A percentile compares a stretch with the other conserved stretches of the same genome.
These are phyloP conservation scores for Bombylius discolor DNA, from an alignment of 2,888 invertebrate genomes.

Conservation along the genomic window DNA sequence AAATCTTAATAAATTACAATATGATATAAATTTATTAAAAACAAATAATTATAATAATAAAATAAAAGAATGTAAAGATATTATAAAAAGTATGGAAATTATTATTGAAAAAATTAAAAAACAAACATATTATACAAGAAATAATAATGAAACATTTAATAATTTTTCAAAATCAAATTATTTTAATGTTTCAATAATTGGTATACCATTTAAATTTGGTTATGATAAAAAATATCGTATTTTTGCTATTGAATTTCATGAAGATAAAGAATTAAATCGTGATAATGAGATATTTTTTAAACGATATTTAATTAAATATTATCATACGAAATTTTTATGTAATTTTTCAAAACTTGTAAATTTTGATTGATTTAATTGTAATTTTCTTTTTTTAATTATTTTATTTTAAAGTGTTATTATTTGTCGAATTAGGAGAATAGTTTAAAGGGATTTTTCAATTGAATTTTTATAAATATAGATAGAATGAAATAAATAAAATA, in stretches of 20 bases:
- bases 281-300: background rate
- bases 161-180: background rate
- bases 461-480: too few relatives aligned
- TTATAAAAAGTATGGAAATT: background rate
- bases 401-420: too few relatives aligned
- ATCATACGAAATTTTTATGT: background rate
- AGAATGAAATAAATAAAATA: too few relatives aligned
- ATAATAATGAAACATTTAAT: background rate
- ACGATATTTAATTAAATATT: background rate
- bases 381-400: too few relatives aligned
- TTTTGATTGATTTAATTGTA: too few relatives aligned
- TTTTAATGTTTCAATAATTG: background rate
- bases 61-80: background rate
- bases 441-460: too few relatives aligned
- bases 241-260: background rate
- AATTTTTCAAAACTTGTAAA: too few relatives aligned
- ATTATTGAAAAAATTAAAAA: background rate
- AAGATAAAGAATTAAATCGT: background rate
- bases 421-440: too few relatives aligned
- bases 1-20: background rate
- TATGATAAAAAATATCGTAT: background rate
- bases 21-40: background rate
- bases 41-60: background rate
- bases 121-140: background rate
- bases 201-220: background rate